Base-by-base conservation (phyloP, 2,797 vertebrate species). In the Semaprochilodus insignis region DNA sequence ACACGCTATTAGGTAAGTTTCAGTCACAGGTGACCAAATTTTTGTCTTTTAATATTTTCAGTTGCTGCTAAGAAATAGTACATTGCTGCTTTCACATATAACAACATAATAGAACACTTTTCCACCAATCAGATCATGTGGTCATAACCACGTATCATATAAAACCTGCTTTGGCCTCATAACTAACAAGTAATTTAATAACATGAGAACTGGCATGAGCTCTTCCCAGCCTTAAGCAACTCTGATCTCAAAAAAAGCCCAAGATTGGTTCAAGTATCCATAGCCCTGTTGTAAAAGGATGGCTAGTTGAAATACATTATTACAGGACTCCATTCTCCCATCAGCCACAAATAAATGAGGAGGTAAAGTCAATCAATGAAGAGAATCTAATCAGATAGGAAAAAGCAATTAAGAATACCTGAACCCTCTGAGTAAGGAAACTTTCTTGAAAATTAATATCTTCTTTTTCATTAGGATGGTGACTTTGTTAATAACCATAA, bases 321-420 rank as follows among this genome's bases (percentile, higher is more conserved):
- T 80, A 34, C 6, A n/a, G 75, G 54, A 87, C 71, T 73, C 21
- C 62, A 79, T 83, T 85, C 86, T 83, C 55, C 75, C 66, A 79
- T 83, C 63, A 62, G 59, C 65, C 23, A 31, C 65, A 76, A 79
- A 83, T 81, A 81, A 83, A 79, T 76, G 66, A 87, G 74, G 67
- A 73, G 55, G 59, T 25, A 75, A 69, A 67, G 69, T 81, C 80
- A 87, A 83, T 87, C 83, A 83, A 57, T 83, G 72, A 40, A 73
- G 78, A 48, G 63, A 86, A 86, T 84, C 82, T 82, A 79, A 86
- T 78, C 82, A 86, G 77, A 86, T 74, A 74, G 71, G 70, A 86
- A 82, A 77, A 84, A 86, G 81, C 82, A 84, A 86, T 82, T 84
- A 83, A 71, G 77, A 78, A 74, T 59, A 78, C 70, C 19, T 62